Conservation (phyloP, 2,113 vertebrate species). For the Fregetta grallaria region DNA sequence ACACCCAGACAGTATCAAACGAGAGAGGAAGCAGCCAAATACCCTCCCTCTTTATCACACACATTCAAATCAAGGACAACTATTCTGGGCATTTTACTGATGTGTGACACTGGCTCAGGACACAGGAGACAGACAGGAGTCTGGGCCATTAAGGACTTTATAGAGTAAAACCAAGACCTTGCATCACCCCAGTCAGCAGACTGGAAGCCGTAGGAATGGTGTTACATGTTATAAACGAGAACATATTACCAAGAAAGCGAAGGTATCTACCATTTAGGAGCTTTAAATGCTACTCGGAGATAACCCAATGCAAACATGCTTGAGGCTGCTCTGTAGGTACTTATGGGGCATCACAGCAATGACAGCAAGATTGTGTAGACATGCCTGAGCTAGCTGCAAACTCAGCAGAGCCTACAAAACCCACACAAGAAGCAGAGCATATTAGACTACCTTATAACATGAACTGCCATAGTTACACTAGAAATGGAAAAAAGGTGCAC, state of each 20-base stretch:
- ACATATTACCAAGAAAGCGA: neutral
- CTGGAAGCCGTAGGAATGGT: neutral
- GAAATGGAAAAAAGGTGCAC: neutral
- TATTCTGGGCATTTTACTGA: neutral
- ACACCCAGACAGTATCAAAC: neutral
- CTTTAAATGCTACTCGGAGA: neutral
- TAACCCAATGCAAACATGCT: neutral
- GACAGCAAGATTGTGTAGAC: neutral
- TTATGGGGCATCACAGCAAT: neutral
- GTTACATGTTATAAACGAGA: neutral
- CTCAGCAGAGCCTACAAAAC: neutral
- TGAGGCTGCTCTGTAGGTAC: neutral
- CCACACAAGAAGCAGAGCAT: neutral
- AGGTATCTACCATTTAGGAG: neutral
- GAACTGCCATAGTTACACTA: neutral
- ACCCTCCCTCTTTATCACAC: neutral
- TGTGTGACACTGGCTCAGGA: neutral
- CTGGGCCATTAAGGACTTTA: neutral
- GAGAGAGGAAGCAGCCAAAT: neutral
- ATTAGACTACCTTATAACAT: neutral
- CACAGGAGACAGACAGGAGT: neutral
- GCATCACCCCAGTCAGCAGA: neutral
- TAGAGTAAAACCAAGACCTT: neutral
- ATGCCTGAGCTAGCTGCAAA: neutral
- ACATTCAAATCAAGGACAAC: neutral